A percentile compares a stretch with the other conserved stretches of the same genome.
phyloP scores from a whole-genome alignment of 1,140 invertebrate species.

The Bombus superbus region DNA sequence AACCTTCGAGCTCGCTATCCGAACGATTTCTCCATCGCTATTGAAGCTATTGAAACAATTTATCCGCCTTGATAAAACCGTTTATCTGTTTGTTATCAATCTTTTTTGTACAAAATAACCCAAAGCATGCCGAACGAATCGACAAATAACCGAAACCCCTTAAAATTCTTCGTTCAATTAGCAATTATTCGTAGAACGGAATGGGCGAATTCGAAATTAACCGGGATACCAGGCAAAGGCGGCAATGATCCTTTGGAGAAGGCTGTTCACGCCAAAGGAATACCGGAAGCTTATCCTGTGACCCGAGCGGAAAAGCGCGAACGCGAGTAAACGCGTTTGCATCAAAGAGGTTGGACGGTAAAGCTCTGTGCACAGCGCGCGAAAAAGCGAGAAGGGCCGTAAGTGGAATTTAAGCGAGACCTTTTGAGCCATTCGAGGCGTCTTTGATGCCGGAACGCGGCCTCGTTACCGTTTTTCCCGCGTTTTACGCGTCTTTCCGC shows the following conservation, averaged over 20 bases:
- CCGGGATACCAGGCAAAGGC: background rate
- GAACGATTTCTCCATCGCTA: too few relatives aligned
- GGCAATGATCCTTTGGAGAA: background rate
- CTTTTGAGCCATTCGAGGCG: conserved; percentile 17
- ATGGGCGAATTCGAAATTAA: background rate
- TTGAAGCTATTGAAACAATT: too few relatives aligned
- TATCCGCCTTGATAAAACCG: too few relatives aligned
- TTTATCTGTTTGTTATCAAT: background rate
- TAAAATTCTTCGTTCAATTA: too few relatives aligned
- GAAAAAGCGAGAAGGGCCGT: conserved; percentile 7
- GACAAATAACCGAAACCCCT: background rate
- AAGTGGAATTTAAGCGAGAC: conserved; percentile 40
- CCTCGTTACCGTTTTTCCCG: conserved; percentile 35
- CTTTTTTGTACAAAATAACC: background rate
- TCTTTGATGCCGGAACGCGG: conserved; percentile 13
- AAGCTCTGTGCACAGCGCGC: background rate
- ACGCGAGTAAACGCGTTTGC: conserved; percentile 6
- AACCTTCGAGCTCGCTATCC: too few relatives aligned
- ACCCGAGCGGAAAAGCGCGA: conserved; percentile 8
- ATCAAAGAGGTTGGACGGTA: conserved; percentile 5
- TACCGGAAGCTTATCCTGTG: background rate
- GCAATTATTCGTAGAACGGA: background rate
- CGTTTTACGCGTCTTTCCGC: conserved; percentile 11
- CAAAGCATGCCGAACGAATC: background rate
- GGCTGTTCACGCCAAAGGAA: background rate